Conservation (phyloP, 2,797 vertebrate genomes). For the Bovichtus diacanthus region DNA sequence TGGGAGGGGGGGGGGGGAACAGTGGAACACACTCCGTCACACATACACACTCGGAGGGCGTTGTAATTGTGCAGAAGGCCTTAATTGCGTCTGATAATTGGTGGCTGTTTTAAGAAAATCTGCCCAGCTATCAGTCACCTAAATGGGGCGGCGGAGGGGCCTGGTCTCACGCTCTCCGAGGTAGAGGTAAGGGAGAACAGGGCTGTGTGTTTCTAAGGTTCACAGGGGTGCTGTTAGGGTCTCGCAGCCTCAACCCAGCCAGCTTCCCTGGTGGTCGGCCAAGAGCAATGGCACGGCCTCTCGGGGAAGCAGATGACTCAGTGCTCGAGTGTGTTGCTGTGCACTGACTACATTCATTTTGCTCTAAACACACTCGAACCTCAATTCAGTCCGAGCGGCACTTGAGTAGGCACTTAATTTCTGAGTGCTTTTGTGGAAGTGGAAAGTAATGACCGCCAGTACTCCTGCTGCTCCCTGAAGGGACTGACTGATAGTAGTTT, state of each 20-base stretch:
- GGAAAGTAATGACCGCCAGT: conserved; percentile 23
- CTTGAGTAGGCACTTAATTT: conserved; percentile 52
- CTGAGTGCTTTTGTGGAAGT: conserved; percentile 59
- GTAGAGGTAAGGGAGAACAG: conserved; percentile 33
- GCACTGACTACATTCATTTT: conserved; percentile 55
- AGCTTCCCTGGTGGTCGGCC: conserved; percentile 71
- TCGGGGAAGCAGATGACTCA: conserved; percentile 65
- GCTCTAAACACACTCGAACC: conserved; percentile 60
- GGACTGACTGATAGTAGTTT: conserved; percentile 21
- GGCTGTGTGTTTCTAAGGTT: conserved; percentile 68
- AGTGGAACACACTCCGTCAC: conserved; percentile 62
- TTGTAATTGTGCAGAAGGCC: conserved; percentile 69
- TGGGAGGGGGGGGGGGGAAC: background rate
- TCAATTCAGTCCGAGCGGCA: conserved; percentile 37
- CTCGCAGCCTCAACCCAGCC: conserved; percentile 45
- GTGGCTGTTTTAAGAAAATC: conserved; percentile 80
- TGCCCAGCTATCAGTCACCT: conserved; percentile 78
- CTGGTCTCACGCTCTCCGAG: conserved; percentile 54
- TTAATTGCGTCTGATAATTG: conserved; percentile 82
- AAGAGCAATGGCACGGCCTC: conserved; percentile 56
- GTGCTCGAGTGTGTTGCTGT: conserved; percentile 43
- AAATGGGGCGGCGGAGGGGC: conserved; percentile 68
- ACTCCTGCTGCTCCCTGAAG: background rate
- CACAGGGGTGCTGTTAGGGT: conserved; percentile 54
- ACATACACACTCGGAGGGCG: conserved; percentile 29